Evolutionary conservation across 2,797 vertebrate genomes (phyloP), one percentile per base, ranked within the genome.

Genomic region (Tympanoctomys barrerae): DNA sequence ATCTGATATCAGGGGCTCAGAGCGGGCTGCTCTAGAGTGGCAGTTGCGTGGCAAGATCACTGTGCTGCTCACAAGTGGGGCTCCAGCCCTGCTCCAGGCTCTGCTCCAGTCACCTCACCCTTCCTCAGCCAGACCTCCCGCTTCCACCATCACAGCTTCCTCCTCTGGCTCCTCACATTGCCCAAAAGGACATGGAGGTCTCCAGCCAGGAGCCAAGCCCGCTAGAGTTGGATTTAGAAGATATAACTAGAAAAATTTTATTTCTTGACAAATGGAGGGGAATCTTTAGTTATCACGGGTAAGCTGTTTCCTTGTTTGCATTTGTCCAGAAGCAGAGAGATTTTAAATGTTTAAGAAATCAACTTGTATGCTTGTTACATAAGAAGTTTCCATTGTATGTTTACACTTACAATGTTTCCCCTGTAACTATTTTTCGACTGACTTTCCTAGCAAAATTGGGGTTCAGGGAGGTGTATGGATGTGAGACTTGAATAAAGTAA

Each of bases 231-330:
- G 98, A 98, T 89, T 97, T 99, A 64, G 97, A 99, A 49, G 98
- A 99, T 42, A 99, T 99, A 89, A 64, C 98, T 85, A 97, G 78
- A 93, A 98, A 98, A 97, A 98, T 99, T 96, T 98, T 98, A 6
- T 95, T 98, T 3, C 98, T 99, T 54, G 98, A 98, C 91, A 98
- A 96, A 93, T 98, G 98, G 98, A 99, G 98, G 96, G 95, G 98
- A 85, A 99, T 99, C 73, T 99, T 99, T 59, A 96, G 98, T 83
- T 96, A 13, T 78, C 70, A 1, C 3, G 22, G 96, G 96, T 97
- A 94, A 94, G 96, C 62, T 2, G 5, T 2, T 83, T 86, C 90
- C 24, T 1, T 85, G 52, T 39, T 84, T 79, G 54, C 75, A 13
- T 36, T 82, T 73, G 49, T 84, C 39, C 62, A 80, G 73, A 87